Base-by-base conservation (phyloP, 2,888 invertebrate species). In the Cataglyphis livida region DNA sequence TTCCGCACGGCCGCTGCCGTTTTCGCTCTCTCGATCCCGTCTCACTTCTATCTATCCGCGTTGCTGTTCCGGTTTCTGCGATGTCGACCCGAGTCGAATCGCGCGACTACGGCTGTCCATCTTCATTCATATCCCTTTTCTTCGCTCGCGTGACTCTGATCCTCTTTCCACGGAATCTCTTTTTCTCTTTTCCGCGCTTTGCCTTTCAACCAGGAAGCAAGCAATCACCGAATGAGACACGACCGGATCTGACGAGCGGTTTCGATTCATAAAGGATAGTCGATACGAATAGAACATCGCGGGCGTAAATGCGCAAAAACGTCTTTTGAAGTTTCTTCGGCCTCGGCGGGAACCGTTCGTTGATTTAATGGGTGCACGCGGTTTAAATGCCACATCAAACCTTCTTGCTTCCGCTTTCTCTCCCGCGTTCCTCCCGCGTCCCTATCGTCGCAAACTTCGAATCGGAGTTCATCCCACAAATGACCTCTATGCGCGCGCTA, bases 291-390 rank as follows among this genome's bases (percentile, higher is more conserved):
- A 59, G 76, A 44, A 57, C 51, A 75, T 85, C n/a, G 61, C 64
- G 82, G 81, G 66, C 85, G 82, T 86, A 85, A 15, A 62, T 48
- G 54, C 51, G 81, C 86, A 89, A 86, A 88, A 89, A 87, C 85
- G 73, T 86, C 91, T 91, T 89, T 91, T 91, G 90, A 90, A 90
- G 87, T 87, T 90, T 84, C 85, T 82, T 85, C 54, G 81, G 79
- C 12, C 71, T 28, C 57, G 75, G 81, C 71, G 61, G 79, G 28
- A 83, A 71, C 71, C 35, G 21, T 86, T 84, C 89, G 88, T 90
- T 90, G 90, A 91, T 91, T 88, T 88, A 91, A 91, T 87, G 87
- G 88, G 64, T 75, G 84, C 84, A 85, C 87, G 81, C 81, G 90
- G 89, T 88, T 78, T 88, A 90, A 91, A 87, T 87, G 84, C 85